Percentiles rank a stretch among this genome's conserved stretches.
phyloP scores from a whole-genome alignment of 2,113 vertebrate species.

The Oryzias curvinotus region DNA sequence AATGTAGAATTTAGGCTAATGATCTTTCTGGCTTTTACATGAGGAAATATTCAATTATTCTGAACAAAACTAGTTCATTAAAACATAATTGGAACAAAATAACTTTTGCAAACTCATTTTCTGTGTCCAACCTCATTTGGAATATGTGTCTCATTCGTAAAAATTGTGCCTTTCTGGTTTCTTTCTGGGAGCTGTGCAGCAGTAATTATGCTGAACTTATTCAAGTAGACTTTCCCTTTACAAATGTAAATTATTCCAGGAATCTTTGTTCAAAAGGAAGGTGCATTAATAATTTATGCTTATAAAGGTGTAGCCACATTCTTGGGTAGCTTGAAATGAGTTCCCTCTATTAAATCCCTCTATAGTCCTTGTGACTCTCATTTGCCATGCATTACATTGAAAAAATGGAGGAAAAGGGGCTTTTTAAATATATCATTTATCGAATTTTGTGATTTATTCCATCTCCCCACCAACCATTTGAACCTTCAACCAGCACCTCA shows the following conservation, averaged over 20 bases:
- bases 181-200: conserved; percentile 41
- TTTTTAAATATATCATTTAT: too few species aligned
- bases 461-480: too few species aligned
- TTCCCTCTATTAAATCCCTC: conserved; percentile 8
- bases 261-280: conserved; percentile 28
- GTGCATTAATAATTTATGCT: conserved; percentile 20
- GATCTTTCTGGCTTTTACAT: conserved; percentile 66
- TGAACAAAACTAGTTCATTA: conserved; percentile 77
- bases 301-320: conserved; percentile 1
- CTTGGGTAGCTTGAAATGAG: background rate
- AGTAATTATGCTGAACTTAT: conserved; percentile 26
- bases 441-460: too few species aligned
- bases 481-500: too few species aligned
- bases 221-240: conserved; percentile 20
- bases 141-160: conserved; percentile 60
- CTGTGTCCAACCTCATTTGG: conserved; percentile 65
- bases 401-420: too few species aligned
- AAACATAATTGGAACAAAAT: conserved; percentile 75
- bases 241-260: conserved; percentile 5
- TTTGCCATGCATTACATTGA: too few species aligned
- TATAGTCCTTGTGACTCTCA: background rate
- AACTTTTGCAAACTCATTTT: conserved; percentile 74
- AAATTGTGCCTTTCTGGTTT: conserved; percentile 46
- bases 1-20: conserved; percentile 75
- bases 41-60: conserved; percentile 76